Percentiles rank a stretch among this genome's conserved stretches.
These are phyloP conservation scores for Trichonephila clavipes DNA, from an alignment of 1,140 invertebrate species.

Conservation along the genomic window DNA sequence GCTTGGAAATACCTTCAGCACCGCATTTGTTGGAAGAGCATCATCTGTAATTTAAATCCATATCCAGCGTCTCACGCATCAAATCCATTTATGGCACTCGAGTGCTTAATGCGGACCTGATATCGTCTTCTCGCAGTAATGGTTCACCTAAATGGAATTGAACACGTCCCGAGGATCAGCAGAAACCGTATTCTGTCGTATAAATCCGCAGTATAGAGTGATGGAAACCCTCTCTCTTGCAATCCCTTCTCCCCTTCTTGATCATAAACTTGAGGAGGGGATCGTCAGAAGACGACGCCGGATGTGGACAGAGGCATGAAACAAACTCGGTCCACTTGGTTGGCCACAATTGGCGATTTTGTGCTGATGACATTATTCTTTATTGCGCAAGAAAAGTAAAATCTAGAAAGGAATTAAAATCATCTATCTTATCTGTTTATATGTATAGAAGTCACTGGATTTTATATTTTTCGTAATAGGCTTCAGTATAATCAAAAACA, in stretches of 20 bases:
- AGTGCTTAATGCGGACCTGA: conserved; percentile 36
- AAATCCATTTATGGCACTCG: conserved; percentile 41
- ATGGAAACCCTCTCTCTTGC: neutral
- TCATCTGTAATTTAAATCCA: neutral
- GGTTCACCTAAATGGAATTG: conserved; percentile 38
- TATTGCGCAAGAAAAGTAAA: neutral
- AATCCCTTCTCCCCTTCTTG: neutral
- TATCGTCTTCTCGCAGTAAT: conserved; percentile 22
- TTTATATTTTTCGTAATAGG: too few species aligned
- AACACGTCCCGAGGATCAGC: conserved; percentile 39
- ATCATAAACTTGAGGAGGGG: conserved; percentile 1
- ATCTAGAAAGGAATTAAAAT: too few species aligned
- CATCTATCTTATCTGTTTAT: too few species aligned
- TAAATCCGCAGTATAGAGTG: conserved; percentile 5
- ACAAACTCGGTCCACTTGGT: neutral
- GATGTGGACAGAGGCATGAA: neutral
- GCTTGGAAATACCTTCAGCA: too few species aligned
- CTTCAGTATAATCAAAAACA: too few species aligned
- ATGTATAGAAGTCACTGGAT: too few species aligned
- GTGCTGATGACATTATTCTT: neutral
- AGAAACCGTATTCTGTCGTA: conserved; percentile 10
- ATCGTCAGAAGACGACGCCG: neutral
- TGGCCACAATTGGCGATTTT: conserved; percentile 8
- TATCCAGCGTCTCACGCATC: neutral
- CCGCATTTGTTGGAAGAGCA: neutral